Base-by-base conservation (phyloP, 2,113 vertebrate species). In the Hippocampus guttulatus region DNA sequence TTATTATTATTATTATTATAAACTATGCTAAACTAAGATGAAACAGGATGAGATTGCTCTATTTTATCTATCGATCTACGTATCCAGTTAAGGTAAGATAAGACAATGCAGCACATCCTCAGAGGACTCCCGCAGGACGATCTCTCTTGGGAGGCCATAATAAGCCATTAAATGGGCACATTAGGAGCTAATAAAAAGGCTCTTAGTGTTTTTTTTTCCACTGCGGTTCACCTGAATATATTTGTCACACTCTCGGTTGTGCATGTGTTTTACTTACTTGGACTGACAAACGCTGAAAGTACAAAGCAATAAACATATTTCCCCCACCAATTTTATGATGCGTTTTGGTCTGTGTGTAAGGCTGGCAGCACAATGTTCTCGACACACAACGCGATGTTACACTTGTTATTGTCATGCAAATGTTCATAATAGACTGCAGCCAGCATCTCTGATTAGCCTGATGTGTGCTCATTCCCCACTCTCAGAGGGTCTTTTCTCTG, bases 151-250 rank as follows among this genome's bases (percentile, higher is more conserved):
- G 92, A 91, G 71, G 84, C 84, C 90, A 92, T 93, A 92, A 93
- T 92, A 91, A 92, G 81, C 88, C 91, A 93, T 92, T 93, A 92
- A 93, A 93, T 91, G 89, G 88, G 40, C 87, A 71, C 89, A 93
- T 93, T 93, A 92, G 86, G 76, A 79, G 78, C 12, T 90, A 93
- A 93, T 93, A 90, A 93, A 93, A 93, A 93, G 92, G 91, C 92
- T 93, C 90, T 93, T 87, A 93, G 90, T 89, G 87, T 73, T 88
- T 89, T 88, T 51, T 51, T 18, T 75, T 18, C 77, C 87, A 87
- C 85, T 76, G 79, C 61, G 74, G 84, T 81, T 87, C 91, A 92
- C 91, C 91, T 93, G 92, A 87, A 91, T 88, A 70, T 75, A n/a
- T 88, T 75, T 84, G 75, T 81, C 80, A 25, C n/a, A 40, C 61